These are phyloP conservation scores for Protonemura montana DNA, from an alignment of 2,888 invertebrate genomes.

Conservation along the genomic window DNA sequence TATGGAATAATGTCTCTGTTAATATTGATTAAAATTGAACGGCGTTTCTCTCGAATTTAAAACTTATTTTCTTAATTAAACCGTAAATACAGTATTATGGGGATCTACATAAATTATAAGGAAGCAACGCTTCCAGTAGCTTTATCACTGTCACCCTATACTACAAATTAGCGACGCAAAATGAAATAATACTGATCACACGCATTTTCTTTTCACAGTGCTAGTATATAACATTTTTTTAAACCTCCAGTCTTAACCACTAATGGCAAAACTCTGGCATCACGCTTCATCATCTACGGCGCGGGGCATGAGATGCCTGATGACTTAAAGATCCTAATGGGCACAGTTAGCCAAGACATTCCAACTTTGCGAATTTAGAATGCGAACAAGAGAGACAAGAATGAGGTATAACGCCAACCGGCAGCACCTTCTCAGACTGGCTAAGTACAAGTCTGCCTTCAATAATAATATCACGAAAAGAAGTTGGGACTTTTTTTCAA, in stretches of 20 bases:
- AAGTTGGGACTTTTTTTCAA: conserved; percentile 1
- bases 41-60: not conserved
- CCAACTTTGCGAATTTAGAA: conserved; percentile 38
- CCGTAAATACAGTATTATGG: not conserved
- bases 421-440: not conserved
- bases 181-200: not conserved
- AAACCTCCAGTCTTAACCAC: conserved; percentile 12
- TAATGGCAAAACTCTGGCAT: conserved; percentile 32
- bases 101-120: not conserved
- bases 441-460: not conserved
- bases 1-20: not conserved
- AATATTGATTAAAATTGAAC: not conserved
- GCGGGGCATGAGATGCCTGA: conserved; percentile 30
- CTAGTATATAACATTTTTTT: not conserved
- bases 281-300: conserved; percentile 12
- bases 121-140: not conserved
- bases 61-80: not conserved
- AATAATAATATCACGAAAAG: conserved; percentile 15
- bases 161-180: not conserved
- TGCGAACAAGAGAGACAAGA: conserved; percentile 34
- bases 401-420: not conserved
- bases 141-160: not conserved
- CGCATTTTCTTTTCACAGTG: not conserved
- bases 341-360: conserved; percentile 44
- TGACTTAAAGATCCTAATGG: conserved; percentile 45